Percentiles rank a stretch among this genome's conserved stretches.
phyloP scores from a whole-genome alignment of 1,140 invertebrate genomes.

The Laodelphax striatellus region DNA sequence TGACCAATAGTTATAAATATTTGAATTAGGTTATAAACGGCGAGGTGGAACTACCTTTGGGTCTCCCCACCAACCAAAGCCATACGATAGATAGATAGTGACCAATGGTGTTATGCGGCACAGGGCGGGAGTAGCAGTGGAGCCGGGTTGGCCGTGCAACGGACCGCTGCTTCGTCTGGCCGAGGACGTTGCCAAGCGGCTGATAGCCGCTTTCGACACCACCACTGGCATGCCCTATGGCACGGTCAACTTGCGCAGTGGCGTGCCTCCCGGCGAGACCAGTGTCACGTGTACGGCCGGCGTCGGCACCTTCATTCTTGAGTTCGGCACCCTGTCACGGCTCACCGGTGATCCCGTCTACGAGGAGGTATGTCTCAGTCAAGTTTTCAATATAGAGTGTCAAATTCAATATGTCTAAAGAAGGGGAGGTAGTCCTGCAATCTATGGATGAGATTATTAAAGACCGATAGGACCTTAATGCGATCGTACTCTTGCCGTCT shows the following conservation, averaged over 20 bases:
- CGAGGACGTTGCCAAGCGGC: slow-evolving; percentile 81
- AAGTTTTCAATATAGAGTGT: no score
- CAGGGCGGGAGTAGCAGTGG: slow-evolving; percentile 68
- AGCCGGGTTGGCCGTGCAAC: slow-evolving; percentile 94
- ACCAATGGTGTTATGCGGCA: no score
- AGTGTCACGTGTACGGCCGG: slow-evolving; percentile 95
- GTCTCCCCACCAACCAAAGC: no score
- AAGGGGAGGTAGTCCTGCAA: no score
- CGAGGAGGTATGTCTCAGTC: slow-evolving; percentile 57
- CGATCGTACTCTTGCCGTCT: no score
- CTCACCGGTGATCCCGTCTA: slow-evolving; percentile 92
- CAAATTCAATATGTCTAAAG: no score
- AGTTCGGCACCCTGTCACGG: slow-evolving; percentile 90
- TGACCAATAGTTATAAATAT: no score
- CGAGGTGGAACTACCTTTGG: no score
- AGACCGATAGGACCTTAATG: no score
- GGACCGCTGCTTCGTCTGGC: slow-evolving; percentile 86
- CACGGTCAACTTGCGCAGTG: slow-evolving; percentile 84
- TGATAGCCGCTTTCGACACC: slow-evolving; percentile 83
- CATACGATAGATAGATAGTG: no score
- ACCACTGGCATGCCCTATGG: slow-evolving; percentile 97
- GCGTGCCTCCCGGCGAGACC: slow-evolving; percentile 90
- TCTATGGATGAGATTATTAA: no score
- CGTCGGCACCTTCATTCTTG: slow-evolving; percentile 93
- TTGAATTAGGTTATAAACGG: no score